phyloP scores from a whole-genome alignment of 2,113 vertebrate genomes.

The Cinclus mexicanus region DNA sequence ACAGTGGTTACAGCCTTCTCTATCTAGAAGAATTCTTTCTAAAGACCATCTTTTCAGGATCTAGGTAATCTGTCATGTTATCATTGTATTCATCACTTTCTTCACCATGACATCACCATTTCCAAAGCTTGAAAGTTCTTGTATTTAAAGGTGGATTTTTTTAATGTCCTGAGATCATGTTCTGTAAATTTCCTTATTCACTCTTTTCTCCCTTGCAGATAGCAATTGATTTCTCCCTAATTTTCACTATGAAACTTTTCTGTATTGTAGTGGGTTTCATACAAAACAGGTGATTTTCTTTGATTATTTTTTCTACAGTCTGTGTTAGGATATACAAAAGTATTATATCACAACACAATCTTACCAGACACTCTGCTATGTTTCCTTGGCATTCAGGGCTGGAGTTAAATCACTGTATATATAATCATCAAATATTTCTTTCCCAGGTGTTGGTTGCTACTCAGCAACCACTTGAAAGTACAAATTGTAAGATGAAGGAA shows the following conservation, averaged over 20 bases:
- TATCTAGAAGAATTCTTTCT: neutral
- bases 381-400: neutral
- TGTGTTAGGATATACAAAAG: neutral
- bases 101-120: neutral
- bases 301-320: neutral
- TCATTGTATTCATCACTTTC: neutral
- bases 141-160: neutral
- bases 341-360: neutral
- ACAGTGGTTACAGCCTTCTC: neutral
- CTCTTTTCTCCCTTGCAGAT: neutral
- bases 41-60: neutral
- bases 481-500: neutral
- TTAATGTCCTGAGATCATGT: neutral
- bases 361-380: neutral
- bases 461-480: neutral
- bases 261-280: neutral
- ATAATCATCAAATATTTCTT: neutral
- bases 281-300: neutral
- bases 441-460: neutral
- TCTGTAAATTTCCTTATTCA: neutral
- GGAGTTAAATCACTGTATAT: neutral
- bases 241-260: neutral
- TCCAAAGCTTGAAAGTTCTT: neutral
- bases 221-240: neutral
- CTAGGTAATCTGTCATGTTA: neutral